phyloP scores from a whole-genome alignment of 2,113 vertebrate species.

The Rhadina sibilatrix region DNA sequence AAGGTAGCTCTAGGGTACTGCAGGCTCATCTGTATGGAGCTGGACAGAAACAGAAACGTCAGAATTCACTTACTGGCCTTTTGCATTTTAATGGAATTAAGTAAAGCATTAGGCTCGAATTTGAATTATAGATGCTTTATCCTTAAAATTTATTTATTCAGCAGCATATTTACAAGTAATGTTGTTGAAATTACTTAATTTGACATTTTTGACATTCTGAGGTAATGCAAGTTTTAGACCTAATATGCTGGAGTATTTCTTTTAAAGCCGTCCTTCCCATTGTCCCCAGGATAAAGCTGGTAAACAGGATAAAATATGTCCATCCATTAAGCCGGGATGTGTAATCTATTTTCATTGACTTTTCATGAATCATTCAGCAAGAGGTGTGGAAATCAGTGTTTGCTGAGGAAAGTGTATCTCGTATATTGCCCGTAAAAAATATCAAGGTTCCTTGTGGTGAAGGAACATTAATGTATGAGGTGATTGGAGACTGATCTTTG shows the following conservation, averaged over 20 bases:
- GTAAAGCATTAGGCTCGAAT: not conserved
- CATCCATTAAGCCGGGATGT: not conserved
- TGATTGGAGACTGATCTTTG: not conserved
- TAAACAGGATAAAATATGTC: constrained; percentile 31
- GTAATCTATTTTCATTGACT: constrained; percentile 1
- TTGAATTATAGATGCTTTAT: not conserved
- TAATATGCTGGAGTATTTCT: not conserved
- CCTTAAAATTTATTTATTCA: not conserved
- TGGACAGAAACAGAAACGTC: not conserved
- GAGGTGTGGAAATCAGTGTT: not conserved
- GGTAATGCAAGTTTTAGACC: not conserved
- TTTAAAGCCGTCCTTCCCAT: not conserved
- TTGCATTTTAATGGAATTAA: not conserved
- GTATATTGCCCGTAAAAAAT: not conserved
- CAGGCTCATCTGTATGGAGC: not conserved
- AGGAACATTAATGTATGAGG: not conserved
- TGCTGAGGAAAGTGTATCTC: not conserved
- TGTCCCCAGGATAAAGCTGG: not conserved
- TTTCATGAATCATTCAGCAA: not conserved
- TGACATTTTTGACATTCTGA: not conserved
- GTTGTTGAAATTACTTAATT: not conserved
- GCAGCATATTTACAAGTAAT: not conserved
- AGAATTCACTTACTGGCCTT: not conserved
- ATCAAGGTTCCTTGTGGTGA: not conserved
- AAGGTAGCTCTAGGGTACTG: not conserved